Conservation (phyloP, 2,888 invertebrate species). For the Morinoia aosen region DNA sequence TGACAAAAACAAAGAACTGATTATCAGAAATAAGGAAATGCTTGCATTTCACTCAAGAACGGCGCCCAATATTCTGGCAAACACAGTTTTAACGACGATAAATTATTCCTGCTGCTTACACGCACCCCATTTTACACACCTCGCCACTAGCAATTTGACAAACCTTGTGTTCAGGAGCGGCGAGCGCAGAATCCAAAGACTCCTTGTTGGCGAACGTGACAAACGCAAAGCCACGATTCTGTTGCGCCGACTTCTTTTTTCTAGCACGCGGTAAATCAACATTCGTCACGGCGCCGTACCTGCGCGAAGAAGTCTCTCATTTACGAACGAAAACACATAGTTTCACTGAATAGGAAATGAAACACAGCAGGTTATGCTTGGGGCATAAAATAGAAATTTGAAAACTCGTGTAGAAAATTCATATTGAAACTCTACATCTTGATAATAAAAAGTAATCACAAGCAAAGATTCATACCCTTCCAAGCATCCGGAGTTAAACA, state of each 20-base stretch:
- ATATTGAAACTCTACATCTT: not conserved
- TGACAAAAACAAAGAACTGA: not conserved
- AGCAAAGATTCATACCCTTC: too few species aligned
- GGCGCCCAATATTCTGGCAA: too few species aligned
- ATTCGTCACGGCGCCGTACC: slow-evolving; percentile 23
- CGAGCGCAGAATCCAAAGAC: not conserved
- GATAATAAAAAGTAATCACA: not conserved
- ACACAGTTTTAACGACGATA: not conserved
- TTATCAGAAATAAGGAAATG: too few species aligned
- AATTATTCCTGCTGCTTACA: not conserved
- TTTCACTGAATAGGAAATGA: not conserved
- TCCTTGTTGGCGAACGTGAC: slow-evolving; percentile 1
- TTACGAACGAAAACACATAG: not conserved
- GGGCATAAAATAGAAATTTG: too few species aligned
- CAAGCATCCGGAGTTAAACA: too few species aligned
- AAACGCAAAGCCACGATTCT: slow-evolving; percentile 26
- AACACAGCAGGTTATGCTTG: not conserved
- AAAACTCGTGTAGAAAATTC: not conserved
- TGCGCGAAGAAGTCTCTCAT: not conserved
- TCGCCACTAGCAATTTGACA: not conserved
- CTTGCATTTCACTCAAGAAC: too few species aligned
- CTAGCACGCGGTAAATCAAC: not conserved
- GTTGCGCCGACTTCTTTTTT: not conserved
- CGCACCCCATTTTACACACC: not conserved
- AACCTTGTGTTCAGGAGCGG: slow-evolving; percentile 14